Base-by-base conservation (phyloP, 2,888 invertebrate species). In the Branchellion lobata region DNA sequence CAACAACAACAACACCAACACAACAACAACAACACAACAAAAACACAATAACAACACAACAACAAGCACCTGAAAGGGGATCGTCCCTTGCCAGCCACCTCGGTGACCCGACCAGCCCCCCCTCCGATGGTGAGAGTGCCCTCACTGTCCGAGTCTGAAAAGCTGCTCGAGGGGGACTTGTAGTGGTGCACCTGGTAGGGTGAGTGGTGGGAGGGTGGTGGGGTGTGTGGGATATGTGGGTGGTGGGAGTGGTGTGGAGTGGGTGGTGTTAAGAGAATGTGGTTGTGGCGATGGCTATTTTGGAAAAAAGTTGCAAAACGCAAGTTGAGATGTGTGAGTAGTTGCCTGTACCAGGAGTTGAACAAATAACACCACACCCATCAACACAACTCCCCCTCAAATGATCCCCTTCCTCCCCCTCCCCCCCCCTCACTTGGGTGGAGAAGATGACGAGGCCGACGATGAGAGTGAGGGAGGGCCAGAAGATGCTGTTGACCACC, bases 401-500 rank as follows among this genome's bases (percentile, higher is more conserved):
- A 18, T 68, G 33, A 27, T 68, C 29, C 68, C 29, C n/a, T 2
- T 68, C 27, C 31, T 71, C 34, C 27, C n/a, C 34, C 11, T 14
- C 36, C 0, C 40, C 24, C 1, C 33, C n/a, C 33, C 73, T 29
- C 34, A 81, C 75, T 69, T 81, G 78, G 31, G 77, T 80, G 24
- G 79, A 72, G 29, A 83, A 75, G 65, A 83, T 82, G 69, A 81
- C 73, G 33, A 82, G 57, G 53, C 83, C 83, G 33, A 78, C 27
- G 31, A 83, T 36, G 29, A 82, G 74, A 31, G 82, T 82, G 57
- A 83, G 40, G 1, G 82, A 79, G 33, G 83, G 83, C 83, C 83
- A 83, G 72, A 83, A 77, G 78, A 83, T 80, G 71, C 81, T 73
- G 80, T 83, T 82, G 34, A 83, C 80, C 24, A 82, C 81, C 29